Evolutionary conservation across 2,888 invertebrate species (phyloP).

Genomic region (Resseliella maxima): DNA sequence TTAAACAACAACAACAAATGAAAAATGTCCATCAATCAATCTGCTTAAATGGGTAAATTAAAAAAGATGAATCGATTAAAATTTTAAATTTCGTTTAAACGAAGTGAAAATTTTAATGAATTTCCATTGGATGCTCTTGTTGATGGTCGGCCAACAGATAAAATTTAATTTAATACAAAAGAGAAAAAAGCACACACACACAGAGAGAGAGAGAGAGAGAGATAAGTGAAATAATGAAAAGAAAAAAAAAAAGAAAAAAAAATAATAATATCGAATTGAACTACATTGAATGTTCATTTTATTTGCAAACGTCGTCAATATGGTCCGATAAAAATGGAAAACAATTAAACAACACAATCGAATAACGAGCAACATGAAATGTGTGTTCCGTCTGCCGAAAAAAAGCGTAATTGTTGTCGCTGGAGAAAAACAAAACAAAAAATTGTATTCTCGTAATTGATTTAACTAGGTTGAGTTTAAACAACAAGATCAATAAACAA

Average conservation of each 20-base stretch:
- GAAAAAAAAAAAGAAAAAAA: too few species aligned
- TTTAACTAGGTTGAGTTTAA: background rate
- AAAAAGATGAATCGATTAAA: background rate
- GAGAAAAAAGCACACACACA: background rate
- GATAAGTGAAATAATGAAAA: too few species aligned
- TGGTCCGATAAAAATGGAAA: background rate
- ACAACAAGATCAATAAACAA: background rate
- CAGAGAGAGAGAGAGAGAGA: background rate
- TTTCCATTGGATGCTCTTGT: too few species aligned
- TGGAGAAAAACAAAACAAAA: background rate
- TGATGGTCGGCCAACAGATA: too few species aligned
- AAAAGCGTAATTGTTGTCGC: too few species aligned
- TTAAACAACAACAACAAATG: too few species aligned
- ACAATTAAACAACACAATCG: background rate
- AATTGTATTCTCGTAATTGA: background rate
- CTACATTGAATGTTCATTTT: background rate
- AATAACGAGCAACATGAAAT: background rate
- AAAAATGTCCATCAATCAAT: background rate
- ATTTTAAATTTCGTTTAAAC: too few species aligned
- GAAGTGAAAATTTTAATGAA: too few species aligned
- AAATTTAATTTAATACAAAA: too few species aligned
- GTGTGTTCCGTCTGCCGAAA: too few species aligned
- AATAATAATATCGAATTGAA: background rate
- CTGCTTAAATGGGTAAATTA: background rate
- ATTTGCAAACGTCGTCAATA: too few species aligned